A percentile compares a stretch with the other conserved stretches of the same genome.
These are phyloP conservation scores for Sphaerophoria taeniata DNA, from an alignment of 2,888 invertebrate species.

Conservation along the genomic window DNA sequence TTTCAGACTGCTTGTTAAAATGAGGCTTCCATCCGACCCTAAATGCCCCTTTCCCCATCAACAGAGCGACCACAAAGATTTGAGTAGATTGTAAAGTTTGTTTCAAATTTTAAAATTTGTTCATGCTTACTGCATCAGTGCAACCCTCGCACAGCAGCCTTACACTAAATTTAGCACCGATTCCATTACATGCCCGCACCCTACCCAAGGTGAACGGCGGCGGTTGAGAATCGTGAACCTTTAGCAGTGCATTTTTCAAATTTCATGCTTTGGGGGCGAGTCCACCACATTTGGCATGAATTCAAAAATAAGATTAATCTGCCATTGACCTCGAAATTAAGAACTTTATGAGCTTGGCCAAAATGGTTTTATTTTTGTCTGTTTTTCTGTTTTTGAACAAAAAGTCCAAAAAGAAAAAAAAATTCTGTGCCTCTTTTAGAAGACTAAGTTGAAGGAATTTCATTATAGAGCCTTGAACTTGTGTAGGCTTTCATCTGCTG, in stretches of 20 bases:
- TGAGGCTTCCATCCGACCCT: too few relatives aligned
- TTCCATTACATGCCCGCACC: not conserved
- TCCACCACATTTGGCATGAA: conserved; percentile 26
- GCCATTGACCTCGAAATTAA: conserved; percentile 25
- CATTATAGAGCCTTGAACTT: conserved; percentile 73
- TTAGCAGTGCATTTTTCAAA: not conserved
- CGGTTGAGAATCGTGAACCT: not conserved
- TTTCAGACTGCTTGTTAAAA: too few relatives aligned
- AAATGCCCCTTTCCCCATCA: too few relatives aligned
- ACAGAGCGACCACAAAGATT: too few relatives aligned
- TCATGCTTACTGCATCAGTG: too few relatives aligned
- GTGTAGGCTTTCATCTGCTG: conserved; percentile 32
- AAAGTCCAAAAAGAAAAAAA: not conserved
- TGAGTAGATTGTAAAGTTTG: too few relatives aligned
- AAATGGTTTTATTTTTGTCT: conserved; percentile 6
- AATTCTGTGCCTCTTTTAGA: not conserved
- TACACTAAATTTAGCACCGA: too few relatives aligned
- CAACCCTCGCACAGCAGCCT: too few relatives aligned
- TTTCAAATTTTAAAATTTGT: too few relatives aligned
- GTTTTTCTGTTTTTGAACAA: not conserved
- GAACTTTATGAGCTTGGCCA: conserved; percentile 12
- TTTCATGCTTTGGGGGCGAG: conserved; percentile 15
- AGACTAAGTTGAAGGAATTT: conserved; percentile 45
- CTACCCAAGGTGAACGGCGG: not conserved
- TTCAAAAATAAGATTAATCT: conserved; percentile 14